Conservation (phyloP, 2,113 vertebrate genomes). For the Prinia subflava region DNA sequence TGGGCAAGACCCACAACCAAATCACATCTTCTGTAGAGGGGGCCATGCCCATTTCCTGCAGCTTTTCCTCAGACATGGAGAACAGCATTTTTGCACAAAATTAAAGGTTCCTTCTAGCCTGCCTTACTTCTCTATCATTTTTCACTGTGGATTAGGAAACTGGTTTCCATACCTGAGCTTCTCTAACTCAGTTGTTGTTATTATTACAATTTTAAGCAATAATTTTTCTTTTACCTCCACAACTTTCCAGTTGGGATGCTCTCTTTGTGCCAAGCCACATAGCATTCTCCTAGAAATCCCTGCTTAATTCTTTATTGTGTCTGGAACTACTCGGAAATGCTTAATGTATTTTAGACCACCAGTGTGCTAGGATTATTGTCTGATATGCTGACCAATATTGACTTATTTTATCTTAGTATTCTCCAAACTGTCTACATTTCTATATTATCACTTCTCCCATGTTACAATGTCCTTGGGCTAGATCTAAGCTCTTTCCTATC, state of each 20-base stretch:
- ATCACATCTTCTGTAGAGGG: neutral
- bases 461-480: neutral
- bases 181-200: neutral
- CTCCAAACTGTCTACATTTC: neutral
- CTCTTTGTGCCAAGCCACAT: neutral
- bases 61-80: neutral
- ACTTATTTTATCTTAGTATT: neutral
- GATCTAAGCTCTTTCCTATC: neutral
- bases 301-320: neutral
- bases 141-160: neutral
- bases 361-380: neutral
- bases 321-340: neutral
- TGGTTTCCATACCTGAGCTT: neutral
- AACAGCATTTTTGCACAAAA: neutral
- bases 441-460: neutral
- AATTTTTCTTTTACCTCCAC: neutral
- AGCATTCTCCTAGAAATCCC: neutral
- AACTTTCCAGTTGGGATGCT: neutral
- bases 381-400: neutral
- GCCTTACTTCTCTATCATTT: neutral
- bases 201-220: neutral
- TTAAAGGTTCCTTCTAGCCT: neutral
- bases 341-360: neutral
- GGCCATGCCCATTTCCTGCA: neutral
- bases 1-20: neutral